Evolutionary conservation across 2,888 invertebrate genomes (phyloP).

Genomic region (Eupithecia abbreviata): DNA sequence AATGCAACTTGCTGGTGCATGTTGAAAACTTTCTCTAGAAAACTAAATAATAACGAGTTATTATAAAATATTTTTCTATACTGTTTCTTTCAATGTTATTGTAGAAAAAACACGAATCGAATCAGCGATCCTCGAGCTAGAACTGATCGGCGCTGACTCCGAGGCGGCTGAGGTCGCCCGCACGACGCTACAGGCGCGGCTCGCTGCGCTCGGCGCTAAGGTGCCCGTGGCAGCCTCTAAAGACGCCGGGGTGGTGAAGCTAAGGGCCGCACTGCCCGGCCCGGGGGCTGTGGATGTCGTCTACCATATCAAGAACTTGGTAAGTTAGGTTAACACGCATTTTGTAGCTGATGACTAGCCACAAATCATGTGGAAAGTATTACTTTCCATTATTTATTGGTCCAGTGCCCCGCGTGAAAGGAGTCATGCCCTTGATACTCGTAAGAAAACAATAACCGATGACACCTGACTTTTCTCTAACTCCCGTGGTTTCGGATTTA

Average conservation of each 20-base stretch:
- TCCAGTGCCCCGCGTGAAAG: no score
- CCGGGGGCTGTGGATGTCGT: constrained; percentile 90
- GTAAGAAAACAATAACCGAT: no score
- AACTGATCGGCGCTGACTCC: constrained; percentile 86
- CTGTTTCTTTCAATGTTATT: background rate
- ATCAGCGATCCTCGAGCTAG: constrained; percentile 89
- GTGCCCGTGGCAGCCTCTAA: constrained; percentile 62
- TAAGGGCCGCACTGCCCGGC: constrained; percentile 87
- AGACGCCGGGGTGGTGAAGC: constrained; percentile 81
- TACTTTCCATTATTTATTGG: no score
- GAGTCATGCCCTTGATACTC: no score
- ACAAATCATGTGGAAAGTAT: no score
- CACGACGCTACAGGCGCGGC: constrained; percentile 63
- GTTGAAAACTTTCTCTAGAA: no score
- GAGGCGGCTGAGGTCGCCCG: constrained; percentile 79
- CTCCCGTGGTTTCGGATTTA: no score
- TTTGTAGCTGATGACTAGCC: background rate
- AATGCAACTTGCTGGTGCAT: no score
- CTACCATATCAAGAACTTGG: constrained; percentile 91
- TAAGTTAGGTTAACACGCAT: constrained; percentile 62
- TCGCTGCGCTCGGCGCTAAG: constrained; percentile 64
- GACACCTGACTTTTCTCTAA: no score
- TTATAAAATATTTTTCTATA: no score
- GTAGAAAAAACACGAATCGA: constrained; percentile 88
- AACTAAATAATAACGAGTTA: no score